These are phyloP conservation scores for Rhipidura dahli DNA, from an alignment of 2,113 vertebrate genomes.

Conservation along the genomic window DNA sequence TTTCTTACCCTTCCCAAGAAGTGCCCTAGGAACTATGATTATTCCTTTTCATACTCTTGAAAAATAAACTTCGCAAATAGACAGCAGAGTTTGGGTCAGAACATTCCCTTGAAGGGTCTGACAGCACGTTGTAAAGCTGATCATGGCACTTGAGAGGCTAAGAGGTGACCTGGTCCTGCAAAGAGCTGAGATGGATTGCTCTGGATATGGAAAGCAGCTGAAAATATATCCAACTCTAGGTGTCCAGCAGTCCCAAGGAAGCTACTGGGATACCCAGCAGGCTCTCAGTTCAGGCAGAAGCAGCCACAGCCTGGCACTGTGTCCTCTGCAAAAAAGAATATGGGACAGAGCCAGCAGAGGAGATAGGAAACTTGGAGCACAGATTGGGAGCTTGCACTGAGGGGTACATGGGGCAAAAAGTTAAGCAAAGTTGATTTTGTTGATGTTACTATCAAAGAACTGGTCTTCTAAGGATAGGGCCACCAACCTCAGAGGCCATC, in stretches of 20 bases:
- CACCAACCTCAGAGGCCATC: not conserved
- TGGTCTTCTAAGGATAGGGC: not conserved
- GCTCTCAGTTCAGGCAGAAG: not conserved
- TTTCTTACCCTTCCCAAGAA: not conserved
- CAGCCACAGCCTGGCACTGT: not conserved
- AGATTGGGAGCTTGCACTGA: not conserved
- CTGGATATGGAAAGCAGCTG: not conserved
- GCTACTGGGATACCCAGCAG: rapidly evolving
- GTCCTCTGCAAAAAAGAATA: not conserved
- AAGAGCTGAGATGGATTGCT: not conserved
- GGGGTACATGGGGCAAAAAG: not conserved
- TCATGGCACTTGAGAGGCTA: not conserved
- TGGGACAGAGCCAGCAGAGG: not conserved
- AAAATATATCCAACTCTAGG: not conserved
- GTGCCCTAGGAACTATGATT: not conserved
- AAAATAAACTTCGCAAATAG: not conserved
- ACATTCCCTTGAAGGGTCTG: not conserved
- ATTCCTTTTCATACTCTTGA: not conserved
- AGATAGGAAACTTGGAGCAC: not conserved
- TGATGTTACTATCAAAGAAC: not conserved
- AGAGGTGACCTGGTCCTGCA: not conserved
- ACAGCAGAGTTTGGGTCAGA: rapidly evolving
- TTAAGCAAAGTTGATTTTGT: not conserved
- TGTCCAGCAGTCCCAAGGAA: not conserved
- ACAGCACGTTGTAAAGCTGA: not conserved